A percentile compares a stretch with the other conserved stretches of the same genome.
Evolutionary conservation across 2,888 invertebrate species (phyloP).

Genomic region (Pristionchus mayeri): DNA sequence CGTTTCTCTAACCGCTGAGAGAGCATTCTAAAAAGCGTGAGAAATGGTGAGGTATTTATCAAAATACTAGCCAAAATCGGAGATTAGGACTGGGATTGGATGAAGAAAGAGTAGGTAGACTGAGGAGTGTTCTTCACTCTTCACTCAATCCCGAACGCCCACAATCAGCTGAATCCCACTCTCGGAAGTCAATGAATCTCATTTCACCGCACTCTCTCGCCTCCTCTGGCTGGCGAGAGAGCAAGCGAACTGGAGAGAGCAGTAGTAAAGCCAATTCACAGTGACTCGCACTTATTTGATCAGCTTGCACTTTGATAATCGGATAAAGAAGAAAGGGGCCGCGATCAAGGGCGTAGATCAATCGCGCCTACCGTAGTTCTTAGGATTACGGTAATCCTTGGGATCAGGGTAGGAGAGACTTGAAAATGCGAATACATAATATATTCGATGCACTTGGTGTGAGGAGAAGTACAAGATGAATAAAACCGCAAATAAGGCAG

Average conservation of each 20-base stretch:
- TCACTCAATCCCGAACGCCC: not conserved
- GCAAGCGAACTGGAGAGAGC: not conserved
- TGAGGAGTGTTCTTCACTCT: not conserved
- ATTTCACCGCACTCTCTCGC: no score
- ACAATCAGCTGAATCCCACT: not conserved
- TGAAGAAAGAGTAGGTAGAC: not conserved
- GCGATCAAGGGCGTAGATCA: not conserved
- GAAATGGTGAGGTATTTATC: not conserved
- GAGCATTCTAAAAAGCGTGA: not conserved
- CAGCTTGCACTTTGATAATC: constrained; percentile 37
- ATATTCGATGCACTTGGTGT: no score
- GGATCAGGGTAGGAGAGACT: no score
- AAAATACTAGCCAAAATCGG: not conserved
- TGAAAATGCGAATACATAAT: no score
- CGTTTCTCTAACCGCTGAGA: not conserved
- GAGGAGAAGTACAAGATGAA: no score
- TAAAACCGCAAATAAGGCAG: no score
- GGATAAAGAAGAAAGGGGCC: not conserved
- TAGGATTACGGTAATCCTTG: no score
- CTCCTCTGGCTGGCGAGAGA: no score
- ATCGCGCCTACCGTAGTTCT: not conserved
- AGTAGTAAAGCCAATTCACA: not conserved
- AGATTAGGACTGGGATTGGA: not conserved
- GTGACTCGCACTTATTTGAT: constrained; percentile 11
- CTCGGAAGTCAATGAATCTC: no score